These are phyloP conservation scores for Choristoneura fumiferana DNA, from an alignment of 1,140 invertebrate species.

Conservation along the genomic window DNA sequence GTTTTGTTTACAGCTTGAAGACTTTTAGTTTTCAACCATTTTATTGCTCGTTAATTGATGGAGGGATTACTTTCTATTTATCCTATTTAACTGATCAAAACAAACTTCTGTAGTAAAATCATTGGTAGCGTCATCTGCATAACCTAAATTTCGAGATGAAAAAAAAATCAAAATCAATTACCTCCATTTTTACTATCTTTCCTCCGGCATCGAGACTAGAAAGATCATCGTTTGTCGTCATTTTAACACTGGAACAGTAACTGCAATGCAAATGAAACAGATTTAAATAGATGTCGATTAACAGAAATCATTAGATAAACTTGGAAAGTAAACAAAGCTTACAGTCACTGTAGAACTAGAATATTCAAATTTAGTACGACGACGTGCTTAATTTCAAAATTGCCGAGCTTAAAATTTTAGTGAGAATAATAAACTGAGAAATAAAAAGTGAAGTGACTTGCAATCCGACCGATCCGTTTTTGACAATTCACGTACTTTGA, in stretches of 20 bases:
- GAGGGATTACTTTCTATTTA: no score
- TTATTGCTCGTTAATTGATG: no score
- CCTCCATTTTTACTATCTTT: constrained; percentile 78
- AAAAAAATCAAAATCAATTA: constrained; percentile 37
- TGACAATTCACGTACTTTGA: constrained; percentile 17
- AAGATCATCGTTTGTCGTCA: constrained; percentile 72
- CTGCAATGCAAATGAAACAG: not conserved
- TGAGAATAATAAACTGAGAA: constrained; percentile 16
- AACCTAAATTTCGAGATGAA: not conserved
- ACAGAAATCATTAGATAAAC: no score
- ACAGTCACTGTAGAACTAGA: no score
- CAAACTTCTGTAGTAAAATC: not conserved
- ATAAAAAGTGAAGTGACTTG: constrained; percentile 8
- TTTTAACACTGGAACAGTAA: constrained; percentile 34
- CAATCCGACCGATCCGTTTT: not conserved
- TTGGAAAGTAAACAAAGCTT: no score
- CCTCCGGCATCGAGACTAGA: constrained; percentile 69
- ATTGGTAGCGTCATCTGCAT: constrained; percentile 3
- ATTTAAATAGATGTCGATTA: no score
- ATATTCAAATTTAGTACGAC: no score
- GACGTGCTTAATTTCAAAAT: no score
- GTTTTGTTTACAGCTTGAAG: no score
- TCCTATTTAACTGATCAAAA: no score
- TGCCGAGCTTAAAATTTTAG: not conserved
- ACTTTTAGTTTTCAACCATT: no score